Conservation (phyloP, 2,797 vertebrate genomes). For the Falco biarmicus region DNA sequence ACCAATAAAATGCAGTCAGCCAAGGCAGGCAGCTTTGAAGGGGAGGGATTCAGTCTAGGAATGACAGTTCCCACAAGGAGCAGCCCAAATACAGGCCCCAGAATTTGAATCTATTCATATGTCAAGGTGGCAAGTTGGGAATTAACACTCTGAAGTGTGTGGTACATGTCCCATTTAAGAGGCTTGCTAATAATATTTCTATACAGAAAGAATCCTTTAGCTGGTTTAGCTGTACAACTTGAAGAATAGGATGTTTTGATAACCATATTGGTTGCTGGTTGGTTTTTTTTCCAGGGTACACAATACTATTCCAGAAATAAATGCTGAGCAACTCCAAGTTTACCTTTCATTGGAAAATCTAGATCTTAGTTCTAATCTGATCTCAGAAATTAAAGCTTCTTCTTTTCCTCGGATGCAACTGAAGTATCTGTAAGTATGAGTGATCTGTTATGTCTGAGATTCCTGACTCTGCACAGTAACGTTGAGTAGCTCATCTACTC, state of each 20-base stretch:
- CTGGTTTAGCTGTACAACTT: background rate
- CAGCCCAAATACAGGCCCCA: background rate
- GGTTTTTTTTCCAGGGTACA: slow-evolving; percentile 84
- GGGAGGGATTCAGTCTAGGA: background rate
- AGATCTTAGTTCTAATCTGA: slow-evolving; percentile 93
- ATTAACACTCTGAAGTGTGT: background rate
- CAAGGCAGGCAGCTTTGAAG: background rate
- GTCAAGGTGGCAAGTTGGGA: background rate
- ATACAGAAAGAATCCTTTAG: background rate
- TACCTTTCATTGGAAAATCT: slow-evolving; percentile 89
- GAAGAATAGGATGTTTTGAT: background rate
- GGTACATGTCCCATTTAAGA: accelerated
- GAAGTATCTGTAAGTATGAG: slow-evolving; percentile 89
- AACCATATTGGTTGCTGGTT: background rate
- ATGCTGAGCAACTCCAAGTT: slow-evolving; percentile 85
- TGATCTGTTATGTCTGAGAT: background rate
- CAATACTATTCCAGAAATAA: slow-evolving; percentile 90
- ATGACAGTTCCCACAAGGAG: background rate
- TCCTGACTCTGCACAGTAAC: background rate
- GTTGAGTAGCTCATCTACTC: background rate
- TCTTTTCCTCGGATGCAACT: slow-evolving; percentile 93
- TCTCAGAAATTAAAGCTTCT: slow-evolving; percentile 89
- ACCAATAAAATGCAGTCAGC: background rate
- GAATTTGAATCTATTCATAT: background rate
- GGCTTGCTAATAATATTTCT: background rate